Conservation (phyloP, 2,797 vertebrate species). For the Hydrophis major region DNA sequence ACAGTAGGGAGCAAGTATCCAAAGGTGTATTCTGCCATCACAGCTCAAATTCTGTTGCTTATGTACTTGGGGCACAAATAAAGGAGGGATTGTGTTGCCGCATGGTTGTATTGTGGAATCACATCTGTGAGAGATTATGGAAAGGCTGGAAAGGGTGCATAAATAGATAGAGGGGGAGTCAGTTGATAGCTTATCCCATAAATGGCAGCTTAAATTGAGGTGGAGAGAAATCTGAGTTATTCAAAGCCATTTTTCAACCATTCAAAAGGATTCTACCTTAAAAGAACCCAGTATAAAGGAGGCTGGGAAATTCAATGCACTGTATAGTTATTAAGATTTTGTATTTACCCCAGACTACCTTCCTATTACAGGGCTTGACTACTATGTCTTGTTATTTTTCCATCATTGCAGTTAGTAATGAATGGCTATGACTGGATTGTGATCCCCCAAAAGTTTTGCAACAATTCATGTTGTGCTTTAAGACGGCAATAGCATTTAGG, state of each 20-base stretch:
- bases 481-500: background rate
- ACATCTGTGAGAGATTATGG: background rate
- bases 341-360: background rate
- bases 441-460: background rate
- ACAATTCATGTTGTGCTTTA: background rate
- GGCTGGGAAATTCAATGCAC: background rate
- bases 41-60: background rate
- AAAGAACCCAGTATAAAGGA: background rate
- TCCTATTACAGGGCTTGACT: background rate
- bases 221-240: background rate
- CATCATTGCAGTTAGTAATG: background rate
- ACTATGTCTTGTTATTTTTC: background rate
- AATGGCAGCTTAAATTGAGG: background rate
- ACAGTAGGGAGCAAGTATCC: background rate
- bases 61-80: background rate
- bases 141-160: background rate
- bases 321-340: background rate
- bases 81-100: background rate
- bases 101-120: background rate
- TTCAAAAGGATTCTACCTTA: background rate
- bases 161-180: background rate
- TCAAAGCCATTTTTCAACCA: background rate
- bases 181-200: background rate
- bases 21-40: background rate
- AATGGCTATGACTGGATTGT: background rate